phyloP scores from a whole-genome alignment of 2,113 vertebrate genomes.

The Laterallus jamaicensis region DNA sequence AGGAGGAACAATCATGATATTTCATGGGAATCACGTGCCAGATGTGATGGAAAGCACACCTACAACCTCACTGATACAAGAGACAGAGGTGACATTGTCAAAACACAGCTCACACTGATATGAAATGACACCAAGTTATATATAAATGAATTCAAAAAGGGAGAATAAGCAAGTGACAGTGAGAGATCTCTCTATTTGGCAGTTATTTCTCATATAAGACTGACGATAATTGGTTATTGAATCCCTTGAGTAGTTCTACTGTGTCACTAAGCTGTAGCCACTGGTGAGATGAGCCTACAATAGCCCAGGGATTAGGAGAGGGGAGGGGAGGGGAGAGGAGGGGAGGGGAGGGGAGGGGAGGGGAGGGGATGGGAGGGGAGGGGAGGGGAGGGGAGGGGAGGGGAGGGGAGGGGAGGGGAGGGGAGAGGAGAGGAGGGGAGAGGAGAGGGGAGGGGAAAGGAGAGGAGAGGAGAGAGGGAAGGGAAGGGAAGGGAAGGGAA shows the following conservation, averaged over 20 bases:
- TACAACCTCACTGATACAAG: not conserved
- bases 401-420: no score
- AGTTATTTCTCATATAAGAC: no score
- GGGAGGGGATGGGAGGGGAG: no score
- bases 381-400: no score
- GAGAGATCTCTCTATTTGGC: not conserved
- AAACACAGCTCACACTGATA: not conserved
- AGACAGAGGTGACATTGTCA: not conserved
- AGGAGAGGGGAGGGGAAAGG: no score
- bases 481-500: no score
- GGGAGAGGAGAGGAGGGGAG: no score
- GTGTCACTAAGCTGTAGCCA: not conserved
- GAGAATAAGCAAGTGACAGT: not conserved
- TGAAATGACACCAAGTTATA: no score
- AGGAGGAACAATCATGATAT: rapidly evolving
- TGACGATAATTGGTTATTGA: not conserved
- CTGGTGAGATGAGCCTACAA: not conserved
- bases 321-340: no score
- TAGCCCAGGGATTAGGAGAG: not conserved
- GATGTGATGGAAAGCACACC: not conserved
- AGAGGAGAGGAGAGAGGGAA: no score
- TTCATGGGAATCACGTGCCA: not conserved
- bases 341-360: no score
- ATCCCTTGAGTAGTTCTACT: not conserved
- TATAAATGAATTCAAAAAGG: not conserved